Evolutionary conservation across 2,113 vertebrate genomes (phyloP).

Genomic region (Stictonetta naevosa): DNA sequence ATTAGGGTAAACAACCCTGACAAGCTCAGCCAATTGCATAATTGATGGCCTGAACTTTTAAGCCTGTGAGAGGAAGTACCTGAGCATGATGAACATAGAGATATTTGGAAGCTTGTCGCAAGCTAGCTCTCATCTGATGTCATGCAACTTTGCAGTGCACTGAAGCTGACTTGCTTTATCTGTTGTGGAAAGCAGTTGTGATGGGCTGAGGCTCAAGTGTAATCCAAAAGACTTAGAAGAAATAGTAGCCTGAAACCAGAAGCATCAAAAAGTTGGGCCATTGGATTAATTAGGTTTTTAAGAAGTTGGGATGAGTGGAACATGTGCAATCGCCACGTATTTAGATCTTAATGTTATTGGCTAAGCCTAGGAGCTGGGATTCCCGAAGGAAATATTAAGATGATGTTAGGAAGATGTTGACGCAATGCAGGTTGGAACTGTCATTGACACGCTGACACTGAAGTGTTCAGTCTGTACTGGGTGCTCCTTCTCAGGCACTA

Average conservation of each 20-base stretch:
- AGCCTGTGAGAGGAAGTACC: not conserved
- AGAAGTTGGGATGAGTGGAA: not conserved
- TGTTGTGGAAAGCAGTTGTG: not conserved
- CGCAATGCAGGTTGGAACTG: not conserved
- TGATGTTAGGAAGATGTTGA: not conserved
- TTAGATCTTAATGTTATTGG: not conserved
- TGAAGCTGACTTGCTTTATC: not conserved
- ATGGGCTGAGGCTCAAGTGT: not conserved
- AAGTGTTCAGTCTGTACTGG: not conserved
- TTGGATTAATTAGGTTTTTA: not conserved
- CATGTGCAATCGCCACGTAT: not conserved
- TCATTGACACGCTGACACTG: not conserved
- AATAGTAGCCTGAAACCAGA: not conserved
- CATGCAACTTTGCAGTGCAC: not conserved
- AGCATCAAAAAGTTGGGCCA: not conserved
- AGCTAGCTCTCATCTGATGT: not conserved
- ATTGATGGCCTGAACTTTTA: not conserved
- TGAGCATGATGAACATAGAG: not conserved
- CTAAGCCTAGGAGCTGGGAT: not conserved
- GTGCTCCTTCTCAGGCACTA: not conserved
- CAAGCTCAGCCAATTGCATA: not conserved
- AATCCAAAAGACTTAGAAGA: not conserved
- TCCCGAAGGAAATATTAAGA: not conserved
- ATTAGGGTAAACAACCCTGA: not conserved
- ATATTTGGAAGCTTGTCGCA: not conserved